Conservation (phyloP, 1,140 invertebrate species). For the Drosophila rhopaloa region DNA sequence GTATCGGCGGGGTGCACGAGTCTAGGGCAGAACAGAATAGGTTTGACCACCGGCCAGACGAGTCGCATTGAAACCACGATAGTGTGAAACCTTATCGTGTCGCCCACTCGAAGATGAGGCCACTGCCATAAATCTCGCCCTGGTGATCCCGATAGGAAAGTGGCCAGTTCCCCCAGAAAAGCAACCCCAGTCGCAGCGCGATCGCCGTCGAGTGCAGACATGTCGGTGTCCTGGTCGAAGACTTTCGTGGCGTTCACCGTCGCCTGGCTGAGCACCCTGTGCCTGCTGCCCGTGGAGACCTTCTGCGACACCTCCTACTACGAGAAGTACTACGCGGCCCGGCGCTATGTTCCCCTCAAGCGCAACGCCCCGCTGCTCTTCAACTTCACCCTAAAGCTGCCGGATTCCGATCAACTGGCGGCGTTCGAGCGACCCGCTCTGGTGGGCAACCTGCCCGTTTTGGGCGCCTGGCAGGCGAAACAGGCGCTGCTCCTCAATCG, state of each 20-base stretch:
- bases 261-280: constrained; percentile 61
- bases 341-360: constrained; percentile 73
- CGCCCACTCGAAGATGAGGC: constrained; percentile 22
- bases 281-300: constrained; percentile 64
- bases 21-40: constrained; percentile 33
- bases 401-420: constrained; percentile 15
- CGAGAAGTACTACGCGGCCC: constrained; percentile 76
- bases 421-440: constrained; percentile 60
- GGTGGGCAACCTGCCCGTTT: constrained; percentile 55
- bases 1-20: constrained; percentile 26
- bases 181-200: constrained; percentile 20
- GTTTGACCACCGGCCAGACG: constrained; percentile 19
- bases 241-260: constrained; percentile 43
- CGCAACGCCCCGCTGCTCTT: constrained; percentile 62
- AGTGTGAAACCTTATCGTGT: constrained; percentile 24
- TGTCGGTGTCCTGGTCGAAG: constrained; percentile 48
- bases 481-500: constrained; percentile 68
- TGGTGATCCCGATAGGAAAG: constrained; percentile 29
- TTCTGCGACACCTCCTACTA: constrained; percentile 80
- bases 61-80: constrained; percentile 14
- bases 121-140: constrained; percentile 30
- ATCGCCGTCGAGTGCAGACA: constrained; percentile 29
- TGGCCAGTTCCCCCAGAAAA: not conserved
- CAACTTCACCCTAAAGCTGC: constrained; percentile 64
- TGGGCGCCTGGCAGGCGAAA: constrained; percentile 65